Conservation (phyloP, 2,888 invertebrate genomes). For the Lithosia quadra region DNA sequence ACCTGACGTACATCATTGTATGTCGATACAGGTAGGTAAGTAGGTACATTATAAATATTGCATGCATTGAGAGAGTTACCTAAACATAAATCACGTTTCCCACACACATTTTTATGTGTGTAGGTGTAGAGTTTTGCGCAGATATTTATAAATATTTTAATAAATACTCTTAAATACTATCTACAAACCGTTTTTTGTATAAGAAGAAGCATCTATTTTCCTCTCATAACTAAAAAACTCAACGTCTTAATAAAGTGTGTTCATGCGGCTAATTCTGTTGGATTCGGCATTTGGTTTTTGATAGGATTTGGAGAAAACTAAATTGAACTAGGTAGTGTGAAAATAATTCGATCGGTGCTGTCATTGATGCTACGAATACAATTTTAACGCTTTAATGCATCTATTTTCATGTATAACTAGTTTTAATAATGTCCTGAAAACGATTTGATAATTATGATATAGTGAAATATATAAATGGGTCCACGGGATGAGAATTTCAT, state of each 20-base stretch:
- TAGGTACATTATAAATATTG: neutral
- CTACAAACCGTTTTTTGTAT: neutral
- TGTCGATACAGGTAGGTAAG: neutral
- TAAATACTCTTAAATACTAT: constrained; percentile 7
- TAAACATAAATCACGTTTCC: constrained; percentile 5
- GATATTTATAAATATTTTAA: neutral
- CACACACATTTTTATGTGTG: neutral
- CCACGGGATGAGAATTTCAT: no score
- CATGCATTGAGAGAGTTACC: neutral
- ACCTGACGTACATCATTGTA: neutral
- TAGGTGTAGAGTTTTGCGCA: no score
- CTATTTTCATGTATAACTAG: neutral
- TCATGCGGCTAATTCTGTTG: constrained; percentile 48
- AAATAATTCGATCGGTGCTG: neutral
- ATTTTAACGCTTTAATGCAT: neutral
- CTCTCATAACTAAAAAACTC: constrained; percentile 23
- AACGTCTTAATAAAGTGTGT: constrained; percentile 44
- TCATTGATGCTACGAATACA: neutral
- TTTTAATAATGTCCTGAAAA: neutral
- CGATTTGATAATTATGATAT: no score
- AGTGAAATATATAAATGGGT: no score
- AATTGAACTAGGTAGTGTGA: constrained; percentile 25
- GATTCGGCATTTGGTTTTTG: constrained; percentile 40
- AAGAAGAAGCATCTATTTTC: constrained; percentile 7
- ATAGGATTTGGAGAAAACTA: constrained; percentile 36